phyloP scores from a whole-genome alignment of 1,140 invertebrate genomes.

The Micrasema minimum region DNA sequence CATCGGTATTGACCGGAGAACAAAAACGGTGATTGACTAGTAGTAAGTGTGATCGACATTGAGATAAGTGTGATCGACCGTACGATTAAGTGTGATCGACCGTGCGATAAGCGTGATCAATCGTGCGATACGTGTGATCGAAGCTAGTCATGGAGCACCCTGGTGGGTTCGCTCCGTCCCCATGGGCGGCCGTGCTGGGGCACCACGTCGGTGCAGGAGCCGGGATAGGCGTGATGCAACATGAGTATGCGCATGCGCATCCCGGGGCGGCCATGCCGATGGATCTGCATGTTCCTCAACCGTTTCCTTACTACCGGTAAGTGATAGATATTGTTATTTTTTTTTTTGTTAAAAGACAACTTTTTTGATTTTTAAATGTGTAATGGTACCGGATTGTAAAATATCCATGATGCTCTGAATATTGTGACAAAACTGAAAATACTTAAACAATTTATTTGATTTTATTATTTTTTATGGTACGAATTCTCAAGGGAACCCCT shows the following conservation, averaged over 20 bases:
- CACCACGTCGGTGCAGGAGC: constrained; percentile 68
- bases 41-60: neutral
- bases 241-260: constrained; percentile 67
- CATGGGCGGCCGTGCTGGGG: constrained; percentile 76
- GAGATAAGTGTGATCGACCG: neutral
- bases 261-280: constrained; percentile 77
- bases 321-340: no score
- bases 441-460: no score
- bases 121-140: neutral
- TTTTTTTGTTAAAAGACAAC: neutral
- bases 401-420: no score
- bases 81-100: neutral
- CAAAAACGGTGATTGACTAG: neutral
- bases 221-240: constrained; percentile 72
- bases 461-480: no score
- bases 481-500: no score
- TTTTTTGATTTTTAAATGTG: no score
- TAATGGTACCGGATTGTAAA: no score
- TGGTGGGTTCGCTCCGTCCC: constrained; percentile 74
- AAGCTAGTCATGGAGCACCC: constrained; percentile 72
- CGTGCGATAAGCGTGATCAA: neutral
- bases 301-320: constrained; percentile 89
- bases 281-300: constrained; percentile 88
- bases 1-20: neutral
- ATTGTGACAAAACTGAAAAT: no score